Evolutionary conservation across 2,113 vertebrate genomes (phyloP).

Genomic region (Campylomormyrus tamandua): DNA sequence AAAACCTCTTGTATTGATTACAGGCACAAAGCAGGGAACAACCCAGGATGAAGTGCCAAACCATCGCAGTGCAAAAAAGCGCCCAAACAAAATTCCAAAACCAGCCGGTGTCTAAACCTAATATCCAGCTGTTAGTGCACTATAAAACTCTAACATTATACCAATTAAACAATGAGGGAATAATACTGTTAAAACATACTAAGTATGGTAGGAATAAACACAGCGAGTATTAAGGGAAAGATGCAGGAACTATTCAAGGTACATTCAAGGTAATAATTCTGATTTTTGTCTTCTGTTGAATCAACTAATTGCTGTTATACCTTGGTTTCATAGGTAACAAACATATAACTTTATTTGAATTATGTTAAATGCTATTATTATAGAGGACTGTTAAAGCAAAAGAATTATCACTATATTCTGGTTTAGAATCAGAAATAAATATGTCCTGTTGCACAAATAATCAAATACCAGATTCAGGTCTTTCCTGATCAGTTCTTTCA

Average conservation of each 20-base stretch:
- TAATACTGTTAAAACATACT: not conserved
- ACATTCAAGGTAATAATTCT: not conserved
- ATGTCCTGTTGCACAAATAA: not conserved
- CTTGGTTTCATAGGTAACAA: not conserved
- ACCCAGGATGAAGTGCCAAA: no score
- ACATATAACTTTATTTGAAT: not conserved
- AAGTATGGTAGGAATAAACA: not conserved
- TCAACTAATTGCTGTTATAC: not conserved
- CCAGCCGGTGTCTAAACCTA: not conserved
- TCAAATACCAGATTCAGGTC: not conserved
- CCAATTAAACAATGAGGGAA: not conserved
- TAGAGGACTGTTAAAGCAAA: not conserved
- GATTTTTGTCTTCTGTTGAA: not conserved
- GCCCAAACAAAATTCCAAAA: not conserved
- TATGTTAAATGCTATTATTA: not conserved
- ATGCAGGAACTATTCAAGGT: not conserved
- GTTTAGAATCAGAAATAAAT: not conserved
- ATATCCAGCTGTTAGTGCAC: not conserved
- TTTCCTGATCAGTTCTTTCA: not conserved
- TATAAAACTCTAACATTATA: not conserved
- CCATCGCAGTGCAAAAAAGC: not conserved
- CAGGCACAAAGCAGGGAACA: no score
- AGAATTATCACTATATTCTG: not conserved
- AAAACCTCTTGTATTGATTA: not conserved
- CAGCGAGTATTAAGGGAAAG: not conserved